phyloP scores from a whole-genome alignment of 92 coral and sea anemone species.

The Parazoanthus atlanticus region DNA sequence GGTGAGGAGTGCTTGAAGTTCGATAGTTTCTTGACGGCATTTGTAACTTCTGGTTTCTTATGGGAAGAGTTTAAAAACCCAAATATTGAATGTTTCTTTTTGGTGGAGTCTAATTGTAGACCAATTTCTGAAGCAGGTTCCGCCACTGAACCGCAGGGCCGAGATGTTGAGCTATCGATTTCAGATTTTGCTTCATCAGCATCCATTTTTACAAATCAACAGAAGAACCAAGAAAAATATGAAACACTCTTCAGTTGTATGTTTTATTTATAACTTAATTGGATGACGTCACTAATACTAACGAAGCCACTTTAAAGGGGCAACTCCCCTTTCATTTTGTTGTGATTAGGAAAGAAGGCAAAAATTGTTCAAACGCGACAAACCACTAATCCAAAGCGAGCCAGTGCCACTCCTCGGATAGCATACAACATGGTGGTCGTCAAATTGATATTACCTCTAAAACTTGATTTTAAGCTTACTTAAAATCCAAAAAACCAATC shows the following conservation, averaged over 20 bases:
- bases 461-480: too few species aligned
- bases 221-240: not conserved
- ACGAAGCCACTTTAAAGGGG: not conserved
- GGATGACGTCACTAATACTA: not conserved
- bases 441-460: too few species aligned
- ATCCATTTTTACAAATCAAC: not conserved
- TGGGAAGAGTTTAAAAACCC: not conserved
- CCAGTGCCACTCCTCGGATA: too few species aligned
- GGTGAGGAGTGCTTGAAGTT: not conserved
- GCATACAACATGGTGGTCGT: too few species aligned
- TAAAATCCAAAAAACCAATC: too few species aligned
- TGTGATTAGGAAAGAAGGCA: too few species aligned
- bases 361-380: too few species aligned
- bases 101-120: not conserved
- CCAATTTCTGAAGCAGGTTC: not conserved
- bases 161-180: not conserved
- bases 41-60: not conserved
- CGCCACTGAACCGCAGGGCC: not conserved
- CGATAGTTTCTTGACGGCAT: not conserved
- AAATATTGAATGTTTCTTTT: slow-evolving; percentile 11
- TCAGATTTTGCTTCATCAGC: slow-evolving; percentile 1
- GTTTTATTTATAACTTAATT: not conserved
- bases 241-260: not conserved
- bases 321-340: too few species aligned
- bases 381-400: too few species aligned